Conservation (phyloP, 2,797 vertebrate species). For the Manis pentadactyla region DNA sequence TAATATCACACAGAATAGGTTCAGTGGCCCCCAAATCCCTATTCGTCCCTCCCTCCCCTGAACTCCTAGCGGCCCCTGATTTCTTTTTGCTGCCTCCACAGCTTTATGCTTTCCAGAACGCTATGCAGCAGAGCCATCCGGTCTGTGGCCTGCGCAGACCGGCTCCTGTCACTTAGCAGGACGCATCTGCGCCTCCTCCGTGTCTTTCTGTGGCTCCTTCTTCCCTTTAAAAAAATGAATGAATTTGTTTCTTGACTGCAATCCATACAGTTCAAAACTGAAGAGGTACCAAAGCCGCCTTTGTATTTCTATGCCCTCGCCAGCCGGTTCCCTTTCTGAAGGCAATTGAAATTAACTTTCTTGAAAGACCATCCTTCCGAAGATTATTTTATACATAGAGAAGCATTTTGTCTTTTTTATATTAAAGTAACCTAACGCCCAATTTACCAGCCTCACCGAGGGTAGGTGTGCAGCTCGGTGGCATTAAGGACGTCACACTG, state of each 20-base stretch:
- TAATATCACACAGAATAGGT: neutral
- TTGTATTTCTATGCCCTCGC: no score
- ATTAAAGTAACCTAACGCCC: neutral
- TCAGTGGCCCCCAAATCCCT: neutral
- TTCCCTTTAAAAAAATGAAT: neutral
- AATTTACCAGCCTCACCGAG: neutral
- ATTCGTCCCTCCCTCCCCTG: neutral
- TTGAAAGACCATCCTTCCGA: neutral
- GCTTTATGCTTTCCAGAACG: neutral
- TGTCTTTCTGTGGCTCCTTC: neutral
- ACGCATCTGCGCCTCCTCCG: neutral
- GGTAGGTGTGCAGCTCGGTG: accelerated
- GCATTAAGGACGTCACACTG: no score
- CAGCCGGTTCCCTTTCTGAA: neutral
- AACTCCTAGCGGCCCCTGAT: no score
- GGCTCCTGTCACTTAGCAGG: neutral
- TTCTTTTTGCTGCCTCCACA: no score
- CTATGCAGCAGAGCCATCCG: no score
- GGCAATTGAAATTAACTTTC: neutral
- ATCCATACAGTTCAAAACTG: neutral
- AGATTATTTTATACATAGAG: neutral
- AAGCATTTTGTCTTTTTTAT: neutral
- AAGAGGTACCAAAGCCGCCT: neutral
- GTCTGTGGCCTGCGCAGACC: neutral
- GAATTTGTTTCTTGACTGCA: neutral